Evolutionary conservation across 2,797 vertebrate species (phyloP), one percentile per base, ranked within the genome.

Genomic region (Glyptemys insculpta): DNA sequence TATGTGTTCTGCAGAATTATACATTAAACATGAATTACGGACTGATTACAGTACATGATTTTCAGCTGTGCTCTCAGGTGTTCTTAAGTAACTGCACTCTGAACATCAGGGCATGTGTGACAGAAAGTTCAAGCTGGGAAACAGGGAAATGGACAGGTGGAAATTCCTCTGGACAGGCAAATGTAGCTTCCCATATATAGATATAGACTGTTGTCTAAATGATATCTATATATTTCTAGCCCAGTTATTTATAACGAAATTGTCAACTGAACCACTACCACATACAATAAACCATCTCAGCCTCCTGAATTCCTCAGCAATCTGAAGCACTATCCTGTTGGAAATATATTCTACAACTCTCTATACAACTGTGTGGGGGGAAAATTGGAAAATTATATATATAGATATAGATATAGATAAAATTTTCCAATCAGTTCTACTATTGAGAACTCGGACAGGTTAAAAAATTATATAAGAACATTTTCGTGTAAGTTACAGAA

Each of bases 401-500:
- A 84, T 41, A n/a, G n/a, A n/a, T n/a, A n/a, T n/a, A n/a, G n/a
- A 3, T 2, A 21, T 8, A 53, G 3, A 19, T 53, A 23, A 44
- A 8, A 41, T 1, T 68, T n/a, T 65, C 1, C 0, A 11, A 50
- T 79, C 81, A 8, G 27, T 16, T 37, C 23, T 18, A 41, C 21
- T 2, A 76, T 3, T 25, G 15, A 53, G 81, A 57, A 0, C 37
- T 15, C 41, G 3, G n/a, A 76, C 21, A 15, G 21, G n/a, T 76
- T 6, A 15, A 29, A 16, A 68, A 37, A 68, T n/a, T n/a, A 3
- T 27, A 72, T 25, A 0, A 25, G 49, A 6, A 59, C 1, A 65
- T 0, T 27, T 0, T 1, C 2, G 12, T 3, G 5, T 4, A 31
- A 9, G 16, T 34, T 37, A 27, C 16, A 1, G 23, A 27, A 6